These are phyloP conservation scores for Sitta europaea DNA, from an alignment of 2,113 vertebrate genomes.

Conservation along the genomic window DNA sequence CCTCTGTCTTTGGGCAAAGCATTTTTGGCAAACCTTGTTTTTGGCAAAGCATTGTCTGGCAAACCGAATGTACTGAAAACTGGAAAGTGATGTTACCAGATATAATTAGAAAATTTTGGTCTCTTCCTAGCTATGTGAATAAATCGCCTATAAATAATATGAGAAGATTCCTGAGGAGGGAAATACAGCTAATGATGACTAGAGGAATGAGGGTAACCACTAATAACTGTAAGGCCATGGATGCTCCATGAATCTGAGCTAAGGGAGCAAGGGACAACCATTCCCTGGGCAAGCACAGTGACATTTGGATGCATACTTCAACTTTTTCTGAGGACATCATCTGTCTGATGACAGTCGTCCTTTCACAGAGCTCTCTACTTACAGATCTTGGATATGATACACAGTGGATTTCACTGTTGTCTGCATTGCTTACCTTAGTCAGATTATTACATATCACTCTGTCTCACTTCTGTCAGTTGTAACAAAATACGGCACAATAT, in stretches of 20 bases:
- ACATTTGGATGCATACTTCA: constrained; percentile 9
- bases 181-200: constrained; percentile 26
- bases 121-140: constrained; percentile 32
- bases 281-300: background rate
- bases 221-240: background rate
- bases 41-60: constrained; percentile 76
- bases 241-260: constrained; percentile 26
- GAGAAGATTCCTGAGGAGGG: constrained; percentile 11
- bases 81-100: constrained; percentile 47
- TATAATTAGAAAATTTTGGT: constrained; percentile 63
- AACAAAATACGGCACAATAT: background rate
- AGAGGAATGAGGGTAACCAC: background rate
- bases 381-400: background rate
- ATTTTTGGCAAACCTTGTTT: constrained; percentile 66
- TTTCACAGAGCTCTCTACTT: constrained; percentile 22
- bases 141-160: constrained; percentile 56
- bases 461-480: background rate
- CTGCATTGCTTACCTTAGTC: background rate
- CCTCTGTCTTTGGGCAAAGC: constrained; percentile 65
- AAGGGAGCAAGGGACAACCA: background rate
- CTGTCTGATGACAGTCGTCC: background rate
- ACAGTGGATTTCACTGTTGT: background rate
- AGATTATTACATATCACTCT: background rate
- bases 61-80: constrained; percentile 51
- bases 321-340: background rate